Conservation (phyloP, 2,888 invertebrate species). For the Sphaeridia pumilis region DNA sequence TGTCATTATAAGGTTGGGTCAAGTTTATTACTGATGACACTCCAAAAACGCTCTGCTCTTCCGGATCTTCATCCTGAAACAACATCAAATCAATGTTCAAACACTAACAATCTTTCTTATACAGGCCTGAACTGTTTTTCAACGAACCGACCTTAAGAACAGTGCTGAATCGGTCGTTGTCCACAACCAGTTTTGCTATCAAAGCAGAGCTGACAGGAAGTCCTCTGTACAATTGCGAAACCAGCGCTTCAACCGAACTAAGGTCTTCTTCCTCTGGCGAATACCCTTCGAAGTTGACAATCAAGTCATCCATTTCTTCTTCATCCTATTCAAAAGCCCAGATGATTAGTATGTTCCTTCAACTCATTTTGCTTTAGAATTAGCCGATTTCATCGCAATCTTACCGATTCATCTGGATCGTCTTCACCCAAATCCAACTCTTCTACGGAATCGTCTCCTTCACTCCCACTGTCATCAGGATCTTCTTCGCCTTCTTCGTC, state of each 20-base stretch:
- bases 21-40: constrained; percentile 14
- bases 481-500: not conserved
- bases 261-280: constrained; percentile 9
- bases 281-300: constrained; percentile 12
- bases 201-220: constrained; percentile 8
- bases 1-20: constrained; percentile 4
- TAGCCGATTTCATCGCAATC: not conserved
- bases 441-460: constrained; percentile 18
- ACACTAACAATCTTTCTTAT: no score
- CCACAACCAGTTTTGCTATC: constrained; percentile 2
- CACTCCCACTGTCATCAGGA: no score
- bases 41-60: constrained; percentile 18
- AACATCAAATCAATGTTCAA: no score
- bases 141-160: constrained; percentile 9
- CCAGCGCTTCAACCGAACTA: constrained; percentile 4
- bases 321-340: not conserved
- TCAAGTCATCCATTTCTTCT: constrained; percentile 8
- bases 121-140: no score
- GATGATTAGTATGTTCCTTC: no score
- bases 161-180: constrained; percentile 7
- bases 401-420: constrained; percentile 1
- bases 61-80: constrained; percentile 17
- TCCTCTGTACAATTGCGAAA: constrained; percentile 10
- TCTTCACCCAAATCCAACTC: constrained; percentile 12
- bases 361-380: not conserved